These are phyloP conservation scores for Cyprinodon brontotheroides DNA, from an alignment of 2,113 vertebrate species.

Conservation along the genomic window DNA sequence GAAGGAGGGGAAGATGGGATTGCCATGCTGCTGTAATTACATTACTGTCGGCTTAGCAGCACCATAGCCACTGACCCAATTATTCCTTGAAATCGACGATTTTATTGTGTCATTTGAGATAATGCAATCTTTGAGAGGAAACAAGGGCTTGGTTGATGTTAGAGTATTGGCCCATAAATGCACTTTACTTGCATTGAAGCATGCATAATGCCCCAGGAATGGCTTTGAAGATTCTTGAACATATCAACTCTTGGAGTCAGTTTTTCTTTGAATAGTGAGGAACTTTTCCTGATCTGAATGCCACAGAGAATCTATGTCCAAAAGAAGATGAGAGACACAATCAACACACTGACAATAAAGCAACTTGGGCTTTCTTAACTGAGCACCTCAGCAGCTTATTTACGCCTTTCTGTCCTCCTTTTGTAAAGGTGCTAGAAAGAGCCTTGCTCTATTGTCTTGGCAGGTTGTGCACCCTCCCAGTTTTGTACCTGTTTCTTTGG, in stretches of 20 bases:
- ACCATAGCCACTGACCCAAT: conserved; percentile 55
- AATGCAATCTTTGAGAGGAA: conserved; percentile 65
- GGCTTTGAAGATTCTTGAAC: conserved; percentile 45
- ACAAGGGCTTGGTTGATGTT: conserved; percentile 47
- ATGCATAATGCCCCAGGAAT: conserved; percentile 50
- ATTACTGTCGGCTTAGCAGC: conserved; percentile 56
- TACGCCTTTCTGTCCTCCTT: no score
- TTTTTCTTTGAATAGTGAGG: conserved; percentile 18
- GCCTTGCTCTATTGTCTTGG: neutral
- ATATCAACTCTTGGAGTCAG: conserved; percentile 19
- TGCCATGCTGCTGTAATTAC: conserved; percentile 60
- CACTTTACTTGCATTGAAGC: conserved; percentile 11
- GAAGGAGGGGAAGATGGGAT: conserved; percentile 25
- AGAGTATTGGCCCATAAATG: neutral
- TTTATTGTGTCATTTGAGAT: conserved; percentile 57
- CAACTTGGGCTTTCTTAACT: no score
- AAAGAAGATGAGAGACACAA: neutral
- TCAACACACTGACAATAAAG: neutral
- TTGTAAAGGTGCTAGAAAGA: neutral
- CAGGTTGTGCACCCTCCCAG: neutral
- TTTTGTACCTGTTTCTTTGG: neutral
- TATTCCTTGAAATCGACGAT: conserved; percentile 53
- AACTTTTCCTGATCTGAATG: neutral
- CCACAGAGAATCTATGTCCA: neutral
- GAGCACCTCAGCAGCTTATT: no score